Base-by-base conservation (phyloP, 2,888 invertebrate species). In the Trichogramma dendrolimi region DNA sequence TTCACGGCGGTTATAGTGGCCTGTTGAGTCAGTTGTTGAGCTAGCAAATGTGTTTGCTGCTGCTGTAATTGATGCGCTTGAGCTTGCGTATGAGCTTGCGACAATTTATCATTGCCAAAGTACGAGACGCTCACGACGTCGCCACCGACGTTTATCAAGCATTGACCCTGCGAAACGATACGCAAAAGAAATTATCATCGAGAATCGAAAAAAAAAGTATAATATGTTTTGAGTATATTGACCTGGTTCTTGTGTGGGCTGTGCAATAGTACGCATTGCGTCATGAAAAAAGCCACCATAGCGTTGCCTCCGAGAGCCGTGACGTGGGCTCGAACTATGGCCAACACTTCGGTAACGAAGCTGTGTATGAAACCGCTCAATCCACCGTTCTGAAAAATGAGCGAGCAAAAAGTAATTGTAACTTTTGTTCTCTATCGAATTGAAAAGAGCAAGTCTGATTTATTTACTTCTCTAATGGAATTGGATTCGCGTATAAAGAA, bases 241-340 rank as follows among this genome's bases (percentile, higher is more conserved):
- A 94, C 96, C 87, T 97, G 97, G 81, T 96, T 97, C 81, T 96
- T 96, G 77, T 96, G 95, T 67, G 94, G 91, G 79, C 93, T 96
- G 78, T 95, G 92, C 64, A 92, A 87, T 48, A 98, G 82, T 73
- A 94, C 89, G 70, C 94, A 89, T 80, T 97, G 93, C 7, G 91
- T 92, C 85, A 96, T 88, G 78, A 92, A 94, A 81, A 93, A 96
- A 0, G 95, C 92, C 0, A 96, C 91, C 83, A 98, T 88, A 1
- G 96, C 95, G 80, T 97, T 96, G 4, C 97, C 97, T 40, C 96
- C 96, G 43, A 97, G 81, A 1, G 96, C 92, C 0, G 91, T 88
- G 41, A 97, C 93, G 81, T 97, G 95, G 4, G 96, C 94, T 58
- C 96, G 85, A 2, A 93, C 92, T 67, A 97, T 94, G 1, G 95